Evolutionary conservation across 1,140 invertebrate genomes (phyloP).

Genomic region (Tetramorium parvispinum): DNA sequence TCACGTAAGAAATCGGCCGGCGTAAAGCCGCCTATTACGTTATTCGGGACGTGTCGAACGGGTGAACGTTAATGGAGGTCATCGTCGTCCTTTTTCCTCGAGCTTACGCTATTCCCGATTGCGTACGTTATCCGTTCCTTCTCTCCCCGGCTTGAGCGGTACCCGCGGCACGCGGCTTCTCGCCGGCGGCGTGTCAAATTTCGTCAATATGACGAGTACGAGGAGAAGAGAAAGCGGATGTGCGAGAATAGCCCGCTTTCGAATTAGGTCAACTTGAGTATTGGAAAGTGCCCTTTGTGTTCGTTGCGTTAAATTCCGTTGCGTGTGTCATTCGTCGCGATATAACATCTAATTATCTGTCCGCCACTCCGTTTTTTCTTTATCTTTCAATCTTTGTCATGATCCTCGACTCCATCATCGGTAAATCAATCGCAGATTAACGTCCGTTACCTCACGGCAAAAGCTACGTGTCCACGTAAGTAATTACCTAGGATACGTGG

Average conservation of each 20-base stretch:
- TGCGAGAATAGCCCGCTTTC: constrained; percentile 29
- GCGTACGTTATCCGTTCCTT: background rate
- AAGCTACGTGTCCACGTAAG: background rate
- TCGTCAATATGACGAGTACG: constrained; percentile 9
- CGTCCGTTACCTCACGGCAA: constrained; percentile 1
- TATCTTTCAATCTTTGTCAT: background rate
- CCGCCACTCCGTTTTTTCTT: background rate
- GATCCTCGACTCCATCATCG: background rate
- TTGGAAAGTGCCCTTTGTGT: constrained; percentile 26
- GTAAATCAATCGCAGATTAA: background rate
- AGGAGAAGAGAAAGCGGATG: constrained; percentile 21
- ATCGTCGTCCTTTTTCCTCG: constrained; percentile 38
- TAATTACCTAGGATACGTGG: constrained; percentile 63
- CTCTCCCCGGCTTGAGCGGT: background rate
- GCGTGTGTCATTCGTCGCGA: background rate
- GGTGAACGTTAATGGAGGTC: constrained; percentile 39
- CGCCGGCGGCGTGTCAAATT: background rate
- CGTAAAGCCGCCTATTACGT: constrained; percentile 58
- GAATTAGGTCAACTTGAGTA: constrained; percentile 29
- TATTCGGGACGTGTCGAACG: constrained; percentile 55
- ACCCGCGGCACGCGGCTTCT: background rate
- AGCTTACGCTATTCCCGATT: background rate
- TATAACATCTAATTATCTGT: background rate
- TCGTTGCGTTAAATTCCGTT: background rate
- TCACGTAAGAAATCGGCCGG: constrained; percentile 71